These are phyloP conservation scores for Actinia equina DNA, from an alignment of 64 coral and sea anemone genomes.

Conservation along the genomic window DNA sequence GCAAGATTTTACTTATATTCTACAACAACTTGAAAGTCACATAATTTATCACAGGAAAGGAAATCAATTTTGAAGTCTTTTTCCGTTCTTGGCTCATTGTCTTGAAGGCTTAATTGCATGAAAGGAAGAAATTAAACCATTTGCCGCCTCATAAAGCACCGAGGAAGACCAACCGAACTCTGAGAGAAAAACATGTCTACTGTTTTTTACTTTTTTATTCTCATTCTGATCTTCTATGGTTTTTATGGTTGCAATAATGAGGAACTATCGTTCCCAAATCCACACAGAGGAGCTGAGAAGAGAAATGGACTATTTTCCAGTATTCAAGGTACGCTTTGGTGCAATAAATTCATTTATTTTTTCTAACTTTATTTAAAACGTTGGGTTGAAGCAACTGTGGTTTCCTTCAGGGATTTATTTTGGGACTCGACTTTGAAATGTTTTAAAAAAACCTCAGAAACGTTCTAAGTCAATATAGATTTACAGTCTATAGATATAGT, in stretches of 20 bases:
- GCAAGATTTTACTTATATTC: neutral
- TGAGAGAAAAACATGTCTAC: neutral
- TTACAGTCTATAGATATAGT: too few relatives aligned
- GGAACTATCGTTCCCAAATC: neutral
- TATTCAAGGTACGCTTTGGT: neutral
- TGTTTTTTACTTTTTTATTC: neutral
- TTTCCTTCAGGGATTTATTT: too few relatives aligned
- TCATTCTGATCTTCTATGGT: neutral
- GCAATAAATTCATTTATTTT: too few relatives aligned
- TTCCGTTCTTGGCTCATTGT: neutral
- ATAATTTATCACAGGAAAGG: neutral
- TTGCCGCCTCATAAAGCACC: neutral
- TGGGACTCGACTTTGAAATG: too few relatives aligned
- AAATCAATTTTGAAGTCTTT: neutral
- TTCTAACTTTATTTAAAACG: too few relatives aligned
- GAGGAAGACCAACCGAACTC: neutral
- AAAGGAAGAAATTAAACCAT: neutral
- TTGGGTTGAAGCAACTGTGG: too few relatives aligned
- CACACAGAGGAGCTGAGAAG: neutral
- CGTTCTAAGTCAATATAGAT: too few relatives aligned
- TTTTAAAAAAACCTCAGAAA: too few relatives aligned
- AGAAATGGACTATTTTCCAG: neutral
- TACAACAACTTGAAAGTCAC: neutral
- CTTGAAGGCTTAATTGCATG: neutral
- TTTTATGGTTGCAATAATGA: neutral